Percentiles rank a stretch among this genome's conserved stretches.
These are phyloP conservation scores for Xiphorhynchus elegans DNA, from an alignment of 2,113 vertebrate genomes.

Conservation along the genomic window DNA sequence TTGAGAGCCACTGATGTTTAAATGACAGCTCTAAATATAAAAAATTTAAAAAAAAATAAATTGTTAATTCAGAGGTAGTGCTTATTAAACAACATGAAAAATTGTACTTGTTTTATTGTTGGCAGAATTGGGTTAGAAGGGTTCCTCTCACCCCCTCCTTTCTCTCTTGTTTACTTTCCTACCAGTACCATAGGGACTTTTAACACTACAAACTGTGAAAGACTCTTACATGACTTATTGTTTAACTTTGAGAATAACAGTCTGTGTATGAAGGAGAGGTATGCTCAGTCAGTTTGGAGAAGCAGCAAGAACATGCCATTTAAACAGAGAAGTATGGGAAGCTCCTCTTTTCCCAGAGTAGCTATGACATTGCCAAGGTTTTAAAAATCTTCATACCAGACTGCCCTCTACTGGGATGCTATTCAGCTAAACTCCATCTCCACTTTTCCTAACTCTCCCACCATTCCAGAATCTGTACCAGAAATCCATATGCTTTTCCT, in stretches of 20 bases:
- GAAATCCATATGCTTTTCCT: background rate
- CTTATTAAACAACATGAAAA: background rate
- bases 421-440: background rate
- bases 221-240: slow-evolving; percentile 3
- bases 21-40: background rate
- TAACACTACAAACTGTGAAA: background rate
- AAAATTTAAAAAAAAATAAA: background rate
- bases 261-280: background rate
- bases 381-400: slow-evolving; percentile 43
- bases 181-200: background rate
- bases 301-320: background rate
- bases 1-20: background rate
- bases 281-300: background rate
- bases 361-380: background rate
- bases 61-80: background rate
- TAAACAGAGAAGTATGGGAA: background rate
- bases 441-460: background rate
- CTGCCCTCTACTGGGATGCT: slow-evolving; percentile 74
- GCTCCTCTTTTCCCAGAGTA: background rate
- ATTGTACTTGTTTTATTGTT: background rate
- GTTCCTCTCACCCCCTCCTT: background rate
- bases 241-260: slow-evolving; percentile 10
- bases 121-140: background rate
- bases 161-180: background rate
- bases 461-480: background rate